Conservation (phyloP, 2,888 invertebrate genomes). For the Dicranocentrus wangi region DNA sequence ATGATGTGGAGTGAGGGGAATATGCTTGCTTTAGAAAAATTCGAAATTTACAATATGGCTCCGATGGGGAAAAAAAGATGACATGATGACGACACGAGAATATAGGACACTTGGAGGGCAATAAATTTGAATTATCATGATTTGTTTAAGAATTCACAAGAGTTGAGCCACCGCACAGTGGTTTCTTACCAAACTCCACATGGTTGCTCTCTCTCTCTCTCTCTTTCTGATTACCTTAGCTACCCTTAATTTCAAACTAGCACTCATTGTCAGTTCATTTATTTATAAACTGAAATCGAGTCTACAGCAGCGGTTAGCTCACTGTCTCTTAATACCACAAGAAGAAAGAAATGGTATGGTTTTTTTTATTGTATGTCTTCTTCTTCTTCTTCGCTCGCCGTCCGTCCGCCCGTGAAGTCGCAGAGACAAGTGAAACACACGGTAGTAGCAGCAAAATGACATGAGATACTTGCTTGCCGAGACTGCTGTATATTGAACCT, state of each 20-base stretch:
- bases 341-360: background rate
- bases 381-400: no score
- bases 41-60: no score
- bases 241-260: no score
- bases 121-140: background rate
- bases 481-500: slow-evolving; percentile 34
- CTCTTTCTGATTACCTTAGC: no score
- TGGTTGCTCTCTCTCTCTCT: no score
- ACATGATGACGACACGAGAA: background rate
- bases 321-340: background rate
- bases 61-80: background rate
- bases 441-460: slow-evolving; percentile 42
- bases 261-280: no score
- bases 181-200: background rate
- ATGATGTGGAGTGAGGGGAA: no score
- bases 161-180: background rate
- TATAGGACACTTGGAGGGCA: slow-evolving; percentile 1
- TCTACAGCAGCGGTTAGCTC: no score
- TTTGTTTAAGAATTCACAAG: background rate
- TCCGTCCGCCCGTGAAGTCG: background rate
- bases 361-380: background rate
- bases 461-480: slow-evolving; percentile 38
- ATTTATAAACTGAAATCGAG: no score
- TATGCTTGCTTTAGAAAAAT: no score
- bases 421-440: background rate